Base-by-base conservation (phyloP, 2,113 vertebrate species). In the Dromiciops gliroides region DNA sequence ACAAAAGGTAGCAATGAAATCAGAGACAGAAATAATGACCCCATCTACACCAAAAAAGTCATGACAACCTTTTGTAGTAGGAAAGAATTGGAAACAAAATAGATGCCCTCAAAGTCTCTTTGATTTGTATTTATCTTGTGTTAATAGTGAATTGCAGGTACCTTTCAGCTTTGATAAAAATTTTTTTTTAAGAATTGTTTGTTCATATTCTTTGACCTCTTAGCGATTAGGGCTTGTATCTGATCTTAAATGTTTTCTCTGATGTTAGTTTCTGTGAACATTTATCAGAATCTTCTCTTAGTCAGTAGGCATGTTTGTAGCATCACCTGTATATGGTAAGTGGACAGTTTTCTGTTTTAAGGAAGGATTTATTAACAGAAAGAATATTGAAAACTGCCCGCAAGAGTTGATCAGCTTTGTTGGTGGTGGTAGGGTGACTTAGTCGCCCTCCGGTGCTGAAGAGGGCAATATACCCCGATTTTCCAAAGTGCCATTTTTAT, bases 381-480 rank as follows among this genome's bases (percentile, higher is more conserved):
- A n/a, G 48, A 47, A 10, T 48, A 92, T 75, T 93, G 91, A 94
- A 94, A 96, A 93, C 92, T 92, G 93, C 91, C 94, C 94, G 44
- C 37, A 24, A 83, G 22, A 83, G 95, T 93, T 90, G 89, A 91
- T 96, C 50, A 5, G 23, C 89, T 51, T 60, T 93, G 8, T 51
- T 50, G 49, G 44, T 92, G 56, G 89, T 5, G 3, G 48, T 10
- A 24, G 90, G 67, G 51, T 94, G 93, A 93, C 53, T 94, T 23
- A 56, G 83, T 90, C n/a, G 83, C 88, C n/a, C 92, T 50, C 31
- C 0, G 0, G 2, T 91, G 53, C 67, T 97, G 90, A 94, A 93
- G 90, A 92, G 50, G 92, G 47, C 89, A 94, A 90, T n/a, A 67
- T 75, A 16, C 19, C 67, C 67, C 22, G 37, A 6, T 75, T 75